phyloP scores from a whole-genome alignment of 1,140 invertebrate species.

The Trichonephila inaurata region DNA sequence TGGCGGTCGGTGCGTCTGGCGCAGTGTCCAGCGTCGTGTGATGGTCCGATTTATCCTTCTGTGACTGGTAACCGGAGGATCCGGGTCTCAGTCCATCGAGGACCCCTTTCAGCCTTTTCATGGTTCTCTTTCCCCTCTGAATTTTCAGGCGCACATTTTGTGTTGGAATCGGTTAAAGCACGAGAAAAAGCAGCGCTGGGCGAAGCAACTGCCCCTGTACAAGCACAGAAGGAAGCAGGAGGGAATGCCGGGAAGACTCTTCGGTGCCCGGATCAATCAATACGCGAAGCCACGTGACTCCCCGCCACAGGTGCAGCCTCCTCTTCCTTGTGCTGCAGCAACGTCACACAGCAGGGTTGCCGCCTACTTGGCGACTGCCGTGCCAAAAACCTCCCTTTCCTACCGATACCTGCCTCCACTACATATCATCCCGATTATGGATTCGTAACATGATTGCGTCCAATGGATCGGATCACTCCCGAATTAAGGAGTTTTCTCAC shows the following conservation, averaged over 20 bases:
- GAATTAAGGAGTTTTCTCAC: constrained; percentile 2
- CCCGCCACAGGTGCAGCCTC: constrained; percentile 72
- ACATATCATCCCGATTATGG: neutral
- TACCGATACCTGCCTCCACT: constrained; percentile 9
- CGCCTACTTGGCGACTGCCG: constrained; percentile 46
- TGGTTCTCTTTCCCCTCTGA: neutral
- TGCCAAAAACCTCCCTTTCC: constrained; percentile 28
- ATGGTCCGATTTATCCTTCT: constrained; percentile 71
- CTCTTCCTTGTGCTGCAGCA: constrained; percentile 51
- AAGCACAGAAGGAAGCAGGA: constrained; percentile 30
- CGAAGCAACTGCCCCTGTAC: constrained; percentile 33
- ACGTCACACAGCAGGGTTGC: constrained; percentile 50
- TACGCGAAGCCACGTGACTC: constrained; percentile 68
- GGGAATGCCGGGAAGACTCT: constrained; percentile 69
- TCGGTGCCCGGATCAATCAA: constrained; percentile 72
- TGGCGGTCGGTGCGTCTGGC: constrained; percentile 83
- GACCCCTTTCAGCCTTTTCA: constrained; percentile 83
- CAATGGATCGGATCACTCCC: neutral
- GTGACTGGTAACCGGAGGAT: constrained; percentile 87
- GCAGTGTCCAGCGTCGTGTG: constrained; percentile 65
- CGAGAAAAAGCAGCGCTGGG: constrained; percentile 22
- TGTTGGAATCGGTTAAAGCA: neutral
- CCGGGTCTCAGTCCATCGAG: constrained; percentile 93
- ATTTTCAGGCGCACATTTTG: constrained; percentile 41
- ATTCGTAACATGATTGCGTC: neutral